Evolutionary conservation across 2,888 invertebrate species (phyloP), one percentile per base, ranked within the genome.

Genomic region (Phoenoteleia sp.): DNA sequence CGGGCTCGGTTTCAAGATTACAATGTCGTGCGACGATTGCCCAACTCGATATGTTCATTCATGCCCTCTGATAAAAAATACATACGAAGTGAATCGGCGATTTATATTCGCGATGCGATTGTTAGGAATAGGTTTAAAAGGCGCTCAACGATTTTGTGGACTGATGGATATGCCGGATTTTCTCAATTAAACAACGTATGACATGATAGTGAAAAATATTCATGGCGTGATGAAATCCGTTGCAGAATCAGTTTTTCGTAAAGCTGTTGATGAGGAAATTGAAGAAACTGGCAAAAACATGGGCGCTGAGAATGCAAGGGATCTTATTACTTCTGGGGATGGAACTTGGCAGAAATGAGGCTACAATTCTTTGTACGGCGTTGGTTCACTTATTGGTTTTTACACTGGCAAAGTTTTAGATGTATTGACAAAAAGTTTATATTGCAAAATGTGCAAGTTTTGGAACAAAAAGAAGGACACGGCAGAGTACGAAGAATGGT

Each of bases 41-140:
- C 19, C 21, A 11, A 29, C n/a, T 19, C 19, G 39, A 25, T n/a
- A n/a, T n/a, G n/a, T 33, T 23, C 15, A 62, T 15, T 77, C 72
- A 9, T 66, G 74, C 19, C 29, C 74, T 25, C 27, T 69, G n/a
- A 56, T 69, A 23, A 33, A 60, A 49, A 47, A 81, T 64, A 64
- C 60, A 15, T 85, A 66, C 42, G 84, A 84, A 76, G 45, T 85
- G 17, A 85, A 81, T 27, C 62, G 72, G 19, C 49, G 84, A 36
- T 81, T 81, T 56, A 58, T 36, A 49, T 72, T 64, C 27, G 64
- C 67, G 17, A 81, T 85, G 84, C 45, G 72, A 21, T 25, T 81
- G 29, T 54, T 74, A 49, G 81, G 74, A n/a, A 27, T 81, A 13
- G 77, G 77, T 13, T 54, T 74, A 15, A 49, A 54, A 29, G 81